Percentiles rank a stretch among this genome's conserved stretches.
phyloP scores from a whole-genome alignment of 2,888 invertebrate species.

The Lepidocyrtoides sp. region DNA sequence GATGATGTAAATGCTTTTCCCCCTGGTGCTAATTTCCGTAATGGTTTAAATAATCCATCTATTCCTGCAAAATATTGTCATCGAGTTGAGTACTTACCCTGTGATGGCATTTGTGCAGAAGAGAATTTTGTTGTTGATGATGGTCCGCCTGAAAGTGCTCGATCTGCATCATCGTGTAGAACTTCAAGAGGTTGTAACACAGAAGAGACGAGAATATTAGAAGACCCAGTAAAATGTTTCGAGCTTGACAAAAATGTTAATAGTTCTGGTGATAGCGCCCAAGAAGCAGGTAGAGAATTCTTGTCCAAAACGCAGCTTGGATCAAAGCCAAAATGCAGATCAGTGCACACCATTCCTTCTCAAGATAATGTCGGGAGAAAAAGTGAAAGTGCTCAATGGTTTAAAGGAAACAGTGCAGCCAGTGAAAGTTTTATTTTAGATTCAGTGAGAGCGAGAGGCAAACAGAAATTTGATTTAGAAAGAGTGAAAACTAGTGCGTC shows the following conservation, averaged over 20 bases:
- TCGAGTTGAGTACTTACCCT: conserved; percentile 84
- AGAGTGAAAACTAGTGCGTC: conserved; percentile 57
- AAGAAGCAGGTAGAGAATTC: background rate
- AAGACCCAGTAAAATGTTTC: conserved; percentile 69
- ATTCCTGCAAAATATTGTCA: conserved; percentile 77
- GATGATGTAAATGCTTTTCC: conserved; percentile 54
- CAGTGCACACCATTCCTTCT: conserved; percentile 47
- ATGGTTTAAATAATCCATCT: conserved; percentile 45
- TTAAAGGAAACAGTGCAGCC: background rate
- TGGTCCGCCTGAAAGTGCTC: conserved; percentile 75
- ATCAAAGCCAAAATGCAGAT: conserved; percentile 54
- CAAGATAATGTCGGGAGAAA: background rate
- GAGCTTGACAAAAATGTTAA: conserved; percentile 45
- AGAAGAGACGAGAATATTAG: conserved; percentile 84
- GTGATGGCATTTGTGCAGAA: conserved; percentile 85
- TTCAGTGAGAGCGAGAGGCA: background rate
- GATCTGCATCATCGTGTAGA: conserved; percentile 83
- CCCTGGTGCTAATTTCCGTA: conserved; percentile 55
- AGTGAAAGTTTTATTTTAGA: conserved; percentile 4
- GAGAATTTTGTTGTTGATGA: conserved; percentile 80
- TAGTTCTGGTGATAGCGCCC: background rate
- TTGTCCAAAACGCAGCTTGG: background rate
- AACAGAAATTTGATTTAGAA: background rate
- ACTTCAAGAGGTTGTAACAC: conserved; percentile 84
- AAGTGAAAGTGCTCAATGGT: conserved; percentile 27